Percentiles rank a stretch among this genome's conserved stretches.
Evolutionary conservation across 2,888 invertebrate genomes (phyloP).

Genomic region (Drosophila dives): DNA sequence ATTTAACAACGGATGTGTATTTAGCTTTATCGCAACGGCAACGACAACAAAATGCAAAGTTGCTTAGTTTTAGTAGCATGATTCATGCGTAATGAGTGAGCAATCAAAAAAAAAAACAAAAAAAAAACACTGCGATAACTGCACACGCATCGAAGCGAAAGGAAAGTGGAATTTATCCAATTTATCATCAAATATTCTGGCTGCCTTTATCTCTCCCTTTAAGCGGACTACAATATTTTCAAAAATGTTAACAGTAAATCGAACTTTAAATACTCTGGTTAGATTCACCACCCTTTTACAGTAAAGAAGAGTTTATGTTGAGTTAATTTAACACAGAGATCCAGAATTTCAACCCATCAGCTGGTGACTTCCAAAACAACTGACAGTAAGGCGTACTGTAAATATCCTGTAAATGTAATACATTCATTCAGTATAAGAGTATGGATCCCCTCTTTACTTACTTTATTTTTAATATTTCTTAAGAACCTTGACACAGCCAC

Average conservation of each 20-base stretch:
- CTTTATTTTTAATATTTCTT: neutral
- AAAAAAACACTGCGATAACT: conserved; percentile 23
- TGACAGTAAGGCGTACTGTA: neutral
- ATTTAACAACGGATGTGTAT: conserved; percentile 62
- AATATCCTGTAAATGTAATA: neutral
- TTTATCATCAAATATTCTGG: conserved; percentile 5
- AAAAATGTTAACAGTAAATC: neutral
- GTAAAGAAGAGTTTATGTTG: neutral
- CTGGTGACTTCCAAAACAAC: neutral
- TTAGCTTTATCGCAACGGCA: conserved; percentile 54
- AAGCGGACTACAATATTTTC: conserved; percentile 50
- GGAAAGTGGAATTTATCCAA: conserved; percentile 7
- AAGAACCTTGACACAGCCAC: conserved; percentile 12
- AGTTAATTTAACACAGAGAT: neutral
- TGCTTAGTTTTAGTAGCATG: conserved; percentile 27
- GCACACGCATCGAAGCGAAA: conserved; percentile 24
- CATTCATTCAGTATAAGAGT: neutral
- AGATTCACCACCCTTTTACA: neutral
- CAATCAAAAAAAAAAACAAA: conserved; percentile 9
- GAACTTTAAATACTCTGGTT: conserved; percentile 18
- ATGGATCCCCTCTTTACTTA: neutral
- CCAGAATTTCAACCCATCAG: neutral
- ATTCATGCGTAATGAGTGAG: conserved; percentile 56
- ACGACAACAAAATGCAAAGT: conserved; percentile 59
- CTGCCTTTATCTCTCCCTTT: conserved; percentile 18